Base-by-base conservation (phyloP, 2,888 invertebrate species). In the Brachynemurus nebulosus region DNA sequence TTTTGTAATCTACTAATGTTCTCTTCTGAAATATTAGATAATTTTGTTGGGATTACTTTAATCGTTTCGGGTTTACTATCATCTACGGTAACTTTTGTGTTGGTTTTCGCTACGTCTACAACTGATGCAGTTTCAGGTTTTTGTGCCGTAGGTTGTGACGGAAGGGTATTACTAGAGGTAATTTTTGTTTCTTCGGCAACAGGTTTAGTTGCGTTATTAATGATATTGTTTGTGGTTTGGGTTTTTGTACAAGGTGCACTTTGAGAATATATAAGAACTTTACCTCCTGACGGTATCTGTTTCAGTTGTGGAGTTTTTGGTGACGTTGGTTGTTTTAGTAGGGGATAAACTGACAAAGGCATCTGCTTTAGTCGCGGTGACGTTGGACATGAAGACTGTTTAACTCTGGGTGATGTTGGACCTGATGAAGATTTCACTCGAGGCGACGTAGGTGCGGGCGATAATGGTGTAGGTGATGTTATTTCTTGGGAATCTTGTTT, bases 331-430 rank as follows among this genome's bases (percentile, higher is more conserved):
- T 75, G 75, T 53, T 75, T 68, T 42, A 74, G 74, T 45, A 76
- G 58, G 2, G 76, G 74, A 49, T 74, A 74, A 40, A 65, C 54
- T 16, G 63, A 67, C 42, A 70, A 54, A 11, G 69, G 62, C 44
- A 76, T 70, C 58, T 78, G 72, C 59, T 80, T 80, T 50, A 79
- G 70, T 52, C 78, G 69, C 3, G 79, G 77, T 46, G 76, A 76
- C 21, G 76, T 74, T 21, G 78, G 63, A 30, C 79, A 79, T 20
- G 80, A 78, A 2, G 79, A 76, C 56, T 74, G 78, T 59, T 80
- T 81, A 57, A 80, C 71, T 55, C 79, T 68, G 1, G 86, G 85
- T 1, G 85, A 84, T 25, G 84, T 83, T 51, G 85, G 85, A 52
- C 83, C 80, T 51, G 84, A 81, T 19, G 78, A 74, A 47, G 75